Evolutionary conservation across 1,140 invertebrate species (phyloP), one percentile per base, ranked within the genome.

Genomic region (Condylostylus longicornis): DNA sequence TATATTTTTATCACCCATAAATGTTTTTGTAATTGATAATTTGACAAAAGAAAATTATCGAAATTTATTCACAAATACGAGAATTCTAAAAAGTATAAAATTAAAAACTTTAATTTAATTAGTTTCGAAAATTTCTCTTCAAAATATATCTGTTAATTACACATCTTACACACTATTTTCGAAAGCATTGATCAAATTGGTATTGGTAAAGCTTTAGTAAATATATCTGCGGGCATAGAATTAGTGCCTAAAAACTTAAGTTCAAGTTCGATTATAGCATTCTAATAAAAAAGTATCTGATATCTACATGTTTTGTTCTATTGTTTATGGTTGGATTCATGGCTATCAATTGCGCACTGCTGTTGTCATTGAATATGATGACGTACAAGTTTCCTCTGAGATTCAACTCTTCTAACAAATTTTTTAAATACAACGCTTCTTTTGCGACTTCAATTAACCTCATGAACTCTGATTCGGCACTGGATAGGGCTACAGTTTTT

Each of bases 241-340:
- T 46, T 34, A 9, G 43, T 43, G 23, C 31, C 25, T n/a, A 48
- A 41, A 33, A 43, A 42, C 31, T 45, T 21, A 44, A 39, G 18
- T 17, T 34, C 39, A 14, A 54, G 45, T 10, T 41, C 23, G 5
- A 34, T 32, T 8, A 25, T 5, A 43, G 7, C 20, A 38, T 36
- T 17, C 53, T 18, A 5, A 56, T 45, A 35, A 52, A 61, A 48
- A 61, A 53, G 36, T 58, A 46, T 7, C 45, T 40, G 6, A 62
- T 47, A 39, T 63, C 55, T 17, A 66, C 64, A 35, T 64, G 63
- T 35, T 66, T 65, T 0, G 53, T 55, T 23, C 54, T 42, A 18
- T 42, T 35, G 33, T 61, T 50, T 23, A 43, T 49, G 17, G 58
- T 48, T 6, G 53, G 53, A 46, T 65, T 65, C 12, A 27, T 31